Base-by-base conservation (phyloP, 2,113 vertebrate genomes). In the Ranitomeya variabilis region DNA sequence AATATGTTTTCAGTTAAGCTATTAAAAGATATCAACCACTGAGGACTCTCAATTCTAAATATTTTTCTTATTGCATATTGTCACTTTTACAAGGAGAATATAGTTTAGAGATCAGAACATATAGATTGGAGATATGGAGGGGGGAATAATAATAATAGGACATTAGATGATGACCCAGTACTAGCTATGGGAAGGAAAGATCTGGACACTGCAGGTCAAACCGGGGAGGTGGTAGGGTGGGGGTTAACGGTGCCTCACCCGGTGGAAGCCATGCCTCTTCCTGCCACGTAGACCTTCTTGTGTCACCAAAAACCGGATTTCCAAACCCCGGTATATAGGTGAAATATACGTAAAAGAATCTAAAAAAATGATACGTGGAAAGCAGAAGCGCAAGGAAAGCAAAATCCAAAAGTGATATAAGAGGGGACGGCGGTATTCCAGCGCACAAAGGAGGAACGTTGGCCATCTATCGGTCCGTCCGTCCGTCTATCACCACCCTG, bases 181-280 rank as follows among this genome's bases (percentile, higher is more conserved):
- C 18, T 62, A 82, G 31, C 31, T 31, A 66, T 59, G 60, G 80
- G 80, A 52, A 83, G 81, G 81, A 69, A 67, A n/a, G 81, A 21
- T 83, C 59, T 82, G 79, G 66, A 73, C 54, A 73, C 52, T 83
- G 80, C 67, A 83, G 80, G 80, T 83, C 86, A 82, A 8, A 60
- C 26, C 26, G 45, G 69, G 80, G 81, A 88, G 87, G 80, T 83
- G 80, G 13, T 62, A 14, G 86, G 51, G 59, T 80, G 57, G 71
- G 87, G 60, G 87, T 82, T 83, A 26, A 67, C 57, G 71, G 87
- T 79, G 87, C 81, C 87, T 83, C 80, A 83, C 80, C 87, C 86
- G 67, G 66, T 83, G 73, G 55, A 88, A 83, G 87, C 87, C 87
- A 88, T 74, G 71, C 87, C 87, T 89, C 87, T 89, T 89, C 87